Evolutionary conservation across 2,888 invertebrate genomes (phyloP).

Genomic region (Automeris io): DNA sequence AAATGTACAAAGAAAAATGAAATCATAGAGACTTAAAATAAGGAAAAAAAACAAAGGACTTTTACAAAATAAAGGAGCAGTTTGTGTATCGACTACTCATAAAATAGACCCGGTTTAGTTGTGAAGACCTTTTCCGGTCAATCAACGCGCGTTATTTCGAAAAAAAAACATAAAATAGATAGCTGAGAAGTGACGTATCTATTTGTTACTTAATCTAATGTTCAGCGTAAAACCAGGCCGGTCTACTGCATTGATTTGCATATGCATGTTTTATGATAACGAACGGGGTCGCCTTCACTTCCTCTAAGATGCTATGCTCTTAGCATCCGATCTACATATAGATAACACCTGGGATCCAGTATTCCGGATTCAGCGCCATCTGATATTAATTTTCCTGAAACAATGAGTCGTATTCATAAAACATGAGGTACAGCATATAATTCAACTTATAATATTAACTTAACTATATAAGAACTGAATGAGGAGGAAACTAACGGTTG

Average conservation of each 20-base stretch:
- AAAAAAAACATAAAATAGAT: neutral
- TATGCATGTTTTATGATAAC: conserved; percentile 47
- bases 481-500: too few relatives aligned
- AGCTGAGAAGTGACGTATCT: conserved; percentile 1
- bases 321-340: conserved; percentile 6
- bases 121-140: too few relatives aligned
- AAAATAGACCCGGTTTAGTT: too few relatives aligned
- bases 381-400: neutral
- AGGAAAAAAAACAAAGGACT: too few relatives aligned
- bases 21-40: too few relatives aligned
- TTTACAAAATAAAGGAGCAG: too few relatives aligned
- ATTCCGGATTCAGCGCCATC: conserved; percentile 1
- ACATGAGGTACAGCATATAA: too few relatives aligned
- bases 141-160: too few relatives aligned
- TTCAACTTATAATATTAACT: too few relatives aligned
- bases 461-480: too few relatives aligned
- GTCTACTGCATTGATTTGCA: conserved; percentile 52
- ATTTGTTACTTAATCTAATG: neutral
- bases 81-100: neutral
- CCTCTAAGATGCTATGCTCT: conserved; percentile 12
- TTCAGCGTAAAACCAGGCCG: conserved; percentile 11
- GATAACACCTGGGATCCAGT: conserved; percentile 8
- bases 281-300: conserved; percentile 34
- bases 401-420: too few relatives aligned
- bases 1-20: too few relatives aligned